phyloP scores from a whole-genome alignment of 2,797 vertebrate species.

The Darevskia mixta region DNA sequence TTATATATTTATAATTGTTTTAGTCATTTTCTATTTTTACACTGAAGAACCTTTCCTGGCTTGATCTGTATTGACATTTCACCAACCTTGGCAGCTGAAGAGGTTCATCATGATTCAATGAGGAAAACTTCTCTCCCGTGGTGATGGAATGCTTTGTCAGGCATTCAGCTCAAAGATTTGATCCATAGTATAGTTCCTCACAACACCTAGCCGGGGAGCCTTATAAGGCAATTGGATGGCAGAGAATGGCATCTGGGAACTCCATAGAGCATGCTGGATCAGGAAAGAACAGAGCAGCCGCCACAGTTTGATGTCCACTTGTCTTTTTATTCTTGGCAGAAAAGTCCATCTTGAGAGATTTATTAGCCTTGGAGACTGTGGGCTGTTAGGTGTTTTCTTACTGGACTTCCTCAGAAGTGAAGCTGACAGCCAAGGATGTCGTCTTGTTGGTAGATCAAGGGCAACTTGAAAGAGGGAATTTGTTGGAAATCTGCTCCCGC shows the following conservation, averaged over 20 bases:
- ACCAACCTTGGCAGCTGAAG: constrained; percentile 10
- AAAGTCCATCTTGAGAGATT: constrained; percentile 14
- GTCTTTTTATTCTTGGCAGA: constrained; percentile 53
- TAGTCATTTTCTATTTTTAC: constrained; percentile 39
- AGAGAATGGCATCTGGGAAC: constrained; percentile 65
- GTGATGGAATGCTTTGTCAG: constrained; percentile 13
- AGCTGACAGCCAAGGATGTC: constrained; percentile 49
- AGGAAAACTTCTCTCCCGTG: constrained; percentile 22
- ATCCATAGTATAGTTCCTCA: constrained; percentile 22
- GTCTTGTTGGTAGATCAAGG: neutral
- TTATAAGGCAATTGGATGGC: constrained; percentile 61
- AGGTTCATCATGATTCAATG: neutral
- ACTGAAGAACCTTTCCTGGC: constrained; percentile 12
- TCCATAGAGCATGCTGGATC: constrained; percentile 50
- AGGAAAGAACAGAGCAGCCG: constrained; percentile 44
- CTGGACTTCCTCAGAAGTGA: constrained; percentile 69
- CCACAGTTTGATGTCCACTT: constrained; percentile 33
- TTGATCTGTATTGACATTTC: neutral
- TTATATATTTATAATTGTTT: neutral
- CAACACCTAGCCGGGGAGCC: constrained; percentile 49
- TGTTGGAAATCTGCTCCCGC: neutral
- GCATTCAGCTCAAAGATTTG: constrained; percentile 11
- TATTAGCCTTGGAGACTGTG: neutral
- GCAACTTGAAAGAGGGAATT: neutral
- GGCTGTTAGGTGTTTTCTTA: constrained; percentile 67